phyloP scores from a whole-genome alignment of 2,113 vertebrate genomes.

The Alouatta palliata region DNA sequence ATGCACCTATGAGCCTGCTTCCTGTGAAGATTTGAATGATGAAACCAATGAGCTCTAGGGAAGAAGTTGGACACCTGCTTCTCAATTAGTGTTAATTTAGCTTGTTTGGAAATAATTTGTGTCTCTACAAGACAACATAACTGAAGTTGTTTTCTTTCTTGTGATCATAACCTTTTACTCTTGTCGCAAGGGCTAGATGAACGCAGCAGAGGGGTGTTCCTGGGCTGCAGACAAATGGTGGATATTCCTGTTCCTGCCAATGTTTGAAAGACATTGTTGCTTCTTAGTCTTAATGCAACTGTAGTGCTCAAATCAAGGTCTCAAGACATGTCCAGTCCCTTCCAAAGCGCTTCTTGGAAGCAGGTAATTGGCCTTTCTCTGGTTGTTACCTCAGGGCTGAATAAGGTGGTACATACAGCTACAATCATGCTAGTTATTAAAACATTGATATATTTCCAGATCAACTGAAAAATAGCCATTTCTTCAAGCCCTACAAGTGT shows the following conservation, averaged over 20 bases:
- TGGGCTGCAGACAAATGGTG: not conserved
- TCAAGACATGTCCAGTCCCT: not conserved
- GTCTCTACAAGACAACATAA: constrained; percentile 26
- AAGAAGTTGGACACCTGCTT: constrained; percentile 71
- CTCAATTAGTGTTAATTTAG: constrained; percentile 78
- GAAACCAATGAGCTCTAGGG: constrained; percentile 63
- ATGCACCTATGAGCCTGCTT: constrained; percentile 54
- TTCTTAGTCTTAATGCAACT: not conserved
- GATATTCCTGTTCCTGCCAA: not conserved
- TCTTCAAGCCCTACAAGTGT: not conserved
- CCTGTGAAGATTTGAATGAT: constrained; percentile 56
- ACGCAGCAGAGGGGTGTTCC: not conserved
- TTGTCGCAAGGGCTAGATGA: constrained; percentile 53
- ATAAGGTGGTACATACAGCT: not conserved
- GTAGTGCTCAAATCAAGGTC: not conserved
- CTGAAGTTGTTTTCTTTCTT: constrained; percentile 48
- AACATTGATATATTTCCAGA: not conserved
- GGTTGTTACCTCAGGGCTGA: not conserved
- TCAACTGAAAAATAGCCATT: not conserved
- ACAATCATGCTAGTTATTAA: not conserved
- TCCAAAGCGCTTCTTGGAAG: not conserved
- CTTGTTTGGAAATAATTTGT: constrained; percentile 73
- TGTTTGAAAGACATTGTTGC: not conserved
- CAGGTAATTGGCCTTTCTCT: not conserved
- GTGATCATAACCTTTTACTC: constrained; percentile 62